Evolutionary conservation across 2,888 invertebrate species (phyloP), one percentile per base, ranked within the genome.

Genomic region (Cosmopolites sordidus): DNA sequence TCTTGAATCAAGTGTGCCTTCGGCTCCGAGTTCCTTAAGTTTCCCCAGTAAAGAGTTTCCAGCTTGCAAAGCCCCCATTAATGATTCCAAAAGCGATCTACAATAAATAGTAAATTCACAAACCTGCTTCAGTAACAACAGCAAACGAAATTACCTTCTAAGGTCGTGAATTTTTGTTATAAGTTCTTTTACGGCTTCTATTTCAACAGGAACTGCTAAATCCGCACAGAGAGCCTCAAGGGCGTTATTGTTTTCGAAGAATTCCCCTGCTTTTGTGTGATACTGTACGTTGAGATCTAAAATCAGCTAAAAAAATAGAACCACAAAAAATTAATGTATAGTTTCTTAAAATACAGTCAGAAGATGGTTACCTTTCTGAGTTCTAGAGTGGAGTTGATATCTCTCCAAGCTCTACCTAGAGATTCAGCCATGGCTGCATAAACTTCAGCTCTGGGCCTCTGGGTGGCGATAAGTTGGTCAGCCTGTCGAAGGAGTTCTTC

Each of bases 391-490:
- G 79, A 78, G 70, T 91, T 85, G 51, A 93, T 84, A 69, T 92
- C 91, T 64, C 83, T 83, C 93, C 92, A 93, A 2, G 85, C 85
- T 54, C 81, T 76, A 50, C 83, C 83, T 43, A 87, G 70, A 3
- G 85, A 85, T 69, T 89, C 88, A 12, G 91, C 91, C 92, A 93
- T 93, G 29, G 92, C 91, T 51, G 87, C 84, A 72, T 92, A 89
- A 18, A 92, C 88, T 74, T 88, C 87, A 18, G 84, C 83, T 62
- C 82, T 78, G 30, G 88, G 87, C 67, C 83, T 82, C 68, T 89
- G 87, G 18, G 84, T 85, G 48, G 86, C 83, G 62, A 91, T 86
- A 60, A 91, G 77, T 66, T 86, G 85, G 73, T 93, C 92, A n/a
- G 92, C 91, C 74, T 90, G 87, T 47, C 85, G 81, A 55, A 92